phyloP scores from a whole-genome alignment of 2,888 invertebrate genomes.

The Drosophila peninsularis region DNA sequence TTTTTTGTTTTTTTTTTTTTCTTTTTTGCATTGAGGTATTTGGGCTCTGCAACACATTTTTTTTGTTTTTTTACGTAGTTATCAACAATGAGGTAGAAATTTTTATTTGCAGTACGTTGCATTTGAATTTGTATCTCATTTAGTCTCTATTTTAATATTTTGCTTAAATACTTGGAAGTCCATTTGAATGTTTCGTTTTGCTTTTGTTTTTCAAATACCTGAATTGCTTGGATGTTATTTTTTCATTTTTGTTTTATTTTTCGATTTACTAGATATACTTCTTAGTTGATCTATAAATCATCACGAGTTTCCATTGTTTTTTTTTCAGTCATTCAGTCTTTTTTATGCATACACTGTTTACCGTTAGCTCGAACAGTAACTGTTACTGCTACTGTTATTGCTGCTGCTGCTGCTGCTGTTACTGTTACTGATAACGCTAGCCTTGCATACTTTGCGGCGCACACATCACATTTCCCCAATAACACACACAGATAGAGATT shows the following conservation, averaged over 20 bases:
- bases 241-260: slow-evolving; percentile 40
- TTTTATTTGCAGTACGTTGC: slow-evolving; percentile 61
- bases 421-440: slow-evolving; percentile 1
- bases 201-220: slow-evolving; percentile 74
- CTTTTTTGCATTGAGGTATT: slow-evolving; percentile 69
- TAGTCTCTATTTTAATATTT: slow-evolving; percentile 58
- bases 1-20: neutral
- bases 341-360: slow-evolving; percentile 55
- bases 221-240: slow-evolving; percentile 78
- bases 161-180: slow-evolving; percentile 70
- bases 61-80: slow-evolving; percentile 44
- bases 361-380: slow-evolving; percentile 29
- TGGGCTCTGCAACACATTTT: slow-evolving; percentile 54
- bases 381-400: slow-evolving; percentile 14
- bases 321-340: slow-evolving; percentile 73
- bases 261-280: slow-evolving; percentile 37
- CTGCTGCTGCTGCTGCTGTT: neutral
- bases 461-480: slow-evolving; percentile 68
- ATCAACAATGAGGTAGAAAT: slow-evolving; percentile 80
- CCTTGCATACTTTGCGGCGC: slow-evolving; percentile 52
- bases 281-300: slow-evolving; percentile 53
- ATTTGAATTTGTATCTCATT: slow-evolving; percentile 52
- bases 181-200: slow-evolving; percentile 65
- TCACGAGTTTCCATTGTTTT: slow-evolving; percentile 45
- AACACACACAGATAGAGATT: slow-evolving; percentile 45